phyloP scores from a whole-genome alignment of 2,888 invertebrate species.

The Mythimna vitellina region DNA sequence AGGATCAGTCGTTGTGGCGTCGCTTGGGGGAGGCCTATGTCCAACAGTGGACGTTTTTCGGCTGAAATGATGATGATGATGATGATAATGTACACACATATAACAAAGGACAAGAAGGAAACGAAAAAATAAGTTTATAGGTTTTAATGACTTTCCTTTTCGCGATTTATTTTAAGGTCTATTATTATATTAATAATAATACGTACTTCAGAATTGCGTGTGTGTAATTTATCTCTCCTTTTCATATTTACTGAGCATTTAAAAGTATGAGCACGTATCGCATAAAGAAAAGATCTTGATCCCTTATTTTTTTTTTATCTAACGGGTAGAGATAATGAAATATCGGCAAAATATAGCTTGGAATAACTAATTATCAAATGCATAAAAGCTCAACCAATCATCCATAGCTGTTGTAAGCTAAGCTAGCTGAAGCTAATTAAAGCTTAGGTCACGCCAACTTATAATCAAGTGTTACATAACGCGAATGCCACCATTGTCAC shows the following conservation, averaged over 20 bases:
- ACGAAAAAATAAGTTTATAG: no score
- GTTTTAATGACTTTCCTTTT: no score
- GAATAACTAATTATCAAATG: not conserved
- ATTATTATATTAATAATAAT: no score
- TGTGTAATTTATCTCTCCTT: no score
- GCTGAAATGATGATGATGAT: no score
- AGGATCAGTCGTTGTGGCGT: no score
- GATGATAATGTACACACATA: no score
- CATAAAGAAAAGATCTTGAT: not conserved
- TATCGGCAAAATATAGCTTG: not conserved
- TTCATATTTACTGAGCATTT: not conserved
- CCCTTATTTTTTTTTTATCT: not conserved
- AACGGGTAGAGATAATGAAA: not conserved
- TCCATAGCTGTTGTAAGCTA: no score
- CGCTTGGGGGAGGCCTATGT: no score
- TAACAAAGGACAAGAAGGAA: no score
- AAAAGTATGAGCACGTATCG: not conserved
- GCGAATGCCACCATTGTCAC: slow-evolving; percentile 38
- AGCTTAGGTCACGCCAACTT: slow-evolving; percentile 19
- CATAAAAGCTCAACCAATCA: not conserved
- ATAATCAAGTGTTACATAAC: slow-evolving; percentile 39
- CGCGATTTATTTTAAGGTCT: no score
- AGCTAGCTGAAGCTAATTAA: slow-evolving; percentile 10
- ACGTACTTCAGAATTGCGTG: not conserved
- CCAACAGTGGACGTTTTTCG: no score